Conservation (phyloP, 1,140 invertebrate genomes). For the Bombus polaris region DNA sequence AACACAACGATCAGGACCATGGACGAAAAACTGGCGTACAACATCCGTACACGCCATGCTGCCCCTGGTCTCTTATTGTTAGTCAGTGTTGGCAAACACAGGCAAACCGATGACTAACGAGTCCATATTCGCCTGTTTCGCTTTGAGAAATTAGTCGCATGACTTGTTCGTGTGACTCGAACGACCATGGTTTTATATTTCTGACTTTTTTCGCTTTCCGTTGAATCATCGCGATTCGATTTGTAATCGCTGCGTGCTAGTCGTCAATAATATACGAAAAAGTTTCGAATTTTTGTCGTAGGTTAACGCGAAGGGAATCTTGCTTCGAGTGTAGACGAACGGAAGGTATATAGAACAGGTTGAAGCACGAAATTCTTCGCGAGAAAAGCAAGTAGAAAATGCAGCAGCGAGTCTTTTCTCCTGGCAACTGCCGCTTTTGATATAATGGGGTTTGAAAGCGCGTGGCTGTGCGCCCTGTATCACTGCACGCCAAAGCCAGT, state of each 20-base stretch:
- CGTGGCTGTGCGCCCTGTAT: neutral
- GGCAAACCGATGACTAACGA: conserved; percentile 51
- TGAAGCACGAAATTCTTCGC: neutral
- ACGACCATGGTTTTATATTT: neutral
- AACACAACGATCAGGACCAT: neutral
- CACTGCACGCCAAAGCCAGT: neutral
- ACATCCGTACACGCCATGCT: neutral
- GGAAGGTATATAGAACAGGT: neutral
- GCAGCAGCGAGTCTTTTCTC: neutral
- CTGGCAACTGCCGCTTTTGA: neutral
- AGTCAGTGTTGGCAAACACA: conserved; percentile 6
- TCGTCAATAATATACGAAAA: neutral
- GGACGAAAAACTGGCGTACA: neutral
- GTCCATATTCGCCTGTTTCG: conserved; percentile 1
- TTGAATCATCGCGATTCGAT: neutral
- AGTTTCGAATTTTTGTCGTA: neutral
- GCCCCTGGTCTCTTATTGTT: conserved; percentile 1
- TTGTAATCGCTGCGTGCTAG: too few species aligned
- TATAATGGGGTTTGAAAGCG: neutral
- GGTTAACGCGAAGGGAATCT: neutral
- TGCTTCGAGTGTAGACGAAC: too few species aligned
- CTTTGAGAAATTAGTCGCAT: conserved; percentile 6
- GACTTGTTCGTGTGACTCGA: neutral
- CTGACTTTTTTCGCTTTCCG: neutral
- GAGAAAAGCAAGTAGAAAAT: neutral